These are phyloP conservation scores for Rhodeus uyekii DNA, from an alignment of 2,797 vertebrate species.

Conservation along the genomic window DNA sequence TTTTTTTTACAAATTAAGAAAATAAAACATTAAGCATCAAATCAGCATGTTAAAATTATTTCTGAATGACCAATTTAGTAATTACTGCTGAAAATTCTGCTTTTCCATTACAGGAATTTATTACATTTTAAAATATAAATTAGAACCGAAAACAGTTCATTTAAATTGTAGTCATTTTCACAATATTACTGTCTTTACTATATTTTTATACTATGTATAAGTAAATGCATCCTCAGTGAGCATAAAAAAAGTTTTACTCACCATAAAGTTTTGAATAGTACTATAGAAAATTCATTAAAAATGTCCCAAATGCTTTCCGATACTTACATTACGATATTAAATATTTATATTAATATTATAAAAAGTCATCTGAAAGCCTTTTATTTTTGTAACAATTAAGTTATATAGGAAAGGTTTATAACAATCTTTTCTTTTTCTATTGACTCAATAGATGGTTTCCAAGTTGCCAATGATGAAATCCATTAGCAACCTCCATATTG, in stretches of 20 bases:
- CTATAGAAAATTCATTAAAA: neutral
- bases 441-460: slow-evolving; percentile 81
- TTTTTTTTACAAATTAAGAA: no score
- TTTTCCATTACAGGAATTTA: neutral
- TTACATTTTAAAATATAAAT: neutral
- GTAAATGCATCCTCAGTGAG: neutral
- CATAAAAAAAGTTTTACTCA: neutral
- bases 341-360: neutral
- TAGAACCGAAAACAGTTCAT: neutral
- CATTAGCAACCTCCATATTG: slow-evolving; percentile 91
- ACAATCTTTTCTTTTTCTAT: neutral
- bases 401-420: neutral
- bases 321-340: neutral
- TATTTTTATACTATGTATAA: neutral
- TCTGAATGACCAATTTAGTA: neutral
- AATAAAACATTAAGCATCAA: no score
- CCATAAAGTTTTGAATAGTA: neutral
- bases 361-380: neutral
- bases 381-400: neutral
- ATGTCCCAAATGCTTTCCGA: neutral
- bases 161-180: neutral
- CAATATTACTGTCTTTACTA: neutral
- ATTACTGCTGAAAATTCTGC: neutral
- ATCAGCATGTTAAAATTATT: neutral
- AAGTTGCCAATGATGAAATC: slow-evolving; percentile 89